These are phyloP conservation scores for Paracyclopina nana DNA, from an alignment of 1,140 invertebrate species.

Conservation along the genomic window DNA sequence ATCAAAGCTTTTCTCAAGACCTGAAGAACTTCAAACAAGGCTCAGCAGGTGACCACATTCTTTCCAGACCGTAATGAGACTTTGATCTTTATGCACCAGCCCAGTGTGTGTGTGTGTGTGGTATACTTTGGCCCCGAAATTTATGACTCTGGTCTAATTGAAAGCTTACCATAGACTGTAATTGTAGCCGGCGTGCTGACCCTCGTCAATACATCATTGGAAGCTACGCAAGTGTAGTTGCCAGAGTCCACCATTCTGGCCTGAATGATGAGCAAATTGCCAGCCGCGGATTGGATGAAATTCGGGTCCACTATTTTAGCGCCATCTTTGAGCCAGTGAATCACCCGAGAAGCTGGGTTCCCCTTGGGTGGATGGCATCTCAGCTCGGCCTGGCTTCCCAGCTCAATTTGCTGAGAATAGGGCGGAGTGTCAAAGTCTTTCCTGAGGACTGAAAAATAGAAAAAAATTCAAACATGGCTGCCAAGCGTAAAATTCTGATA, in stretches of 20 bases:
- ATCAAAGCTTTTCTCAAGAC: too few relatives aligned
- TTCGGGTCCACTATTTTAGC: background rate
- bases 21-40: too few relatives aligned
- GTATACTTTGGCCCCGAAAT: background rate
- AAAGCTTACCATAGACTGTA: slow-evolving; percentile 6
- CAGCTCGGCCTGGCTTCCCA: slow-evolving; percentile 6
- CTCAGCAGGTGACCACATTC: too few relatives aligned
- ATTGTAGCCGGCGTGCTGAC: slow-evolving; percentile 3
- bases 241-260: background rate
- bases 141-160: too few relatives aligned
- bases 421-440: slow-evolving; percentile 14
- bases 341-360: background rate
- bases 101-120: too few relatives aligned
- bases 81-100: too few relatives aligned
- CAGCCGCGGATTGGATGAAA: slow-evolving; percentile 3
- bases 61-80: too few relatives aligned
- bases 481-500: too few relatives aligned
- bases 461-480: too few relatives aligned
- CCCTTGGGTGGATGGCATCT: slow-evolving; percentile 14
- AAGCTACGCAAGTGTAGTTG: slow-evolving; percentile 11
- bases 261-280: slow-evolving; percentile 2
- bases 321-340: slow-evolving; percentile 9
- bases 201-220: slow-evolving; percentile 3
- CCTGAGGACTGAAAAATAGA: background rate
- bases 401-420: slow-evolving; percentile 5